phyloP scores from a whole-genome alignment of 2,113 vertebrate species.

The Corvus cornix region DNA sequence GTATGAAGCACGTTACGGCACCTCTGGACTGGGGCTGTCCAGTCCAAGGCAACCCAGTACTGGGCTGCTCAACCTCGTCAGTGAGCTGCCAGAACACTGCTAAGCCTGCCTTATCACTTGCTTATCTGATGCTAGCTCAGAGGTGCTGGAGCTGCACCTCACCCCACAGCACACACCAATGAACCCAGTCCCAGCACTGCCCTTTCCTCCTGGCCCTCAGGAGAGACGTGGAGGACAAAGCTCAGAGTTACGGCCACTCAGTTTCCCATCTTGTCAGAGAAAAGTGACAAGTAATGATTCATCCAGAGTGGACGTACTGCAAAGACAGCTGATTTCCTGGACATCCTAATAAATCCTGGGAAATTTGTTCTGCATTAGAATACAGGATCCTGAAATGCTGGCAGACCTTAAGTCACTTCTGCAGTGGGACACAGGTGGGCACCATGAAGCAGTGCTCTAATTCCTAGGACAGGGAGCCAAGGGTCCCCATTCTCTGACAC shows the following conservation, averaged over 20 bases:
- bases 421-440: background rate
- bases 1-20: fast-evolving
- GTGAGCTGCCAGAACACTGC: background rate
- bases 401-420: background rate
- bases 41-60: background rate
- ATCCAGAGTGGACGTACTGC: background rate
- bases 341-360: conserved; percentile 46
- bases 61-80: background rate
- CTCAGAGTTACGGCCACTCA: background rate
- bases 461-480: background rate
- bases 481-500: background rate
- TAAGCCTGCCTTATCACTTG: background rate
- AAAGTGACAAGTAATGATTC: conserved; percentile 23
- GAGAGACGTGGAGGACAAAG: background rate
- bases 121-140: background rate
- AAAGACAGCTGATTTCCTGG: conserved; percentile 36
- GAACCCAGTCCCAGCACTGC: background rate
- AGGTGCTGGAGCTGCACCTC: background rate
- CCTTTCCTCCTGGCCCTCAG: background rate
- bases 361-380: conserved; percentile 5
- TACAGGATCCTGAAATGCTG: background rate
- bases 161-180: background rate
- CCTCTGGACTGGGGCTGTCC: background rate
- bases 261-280: background rate
- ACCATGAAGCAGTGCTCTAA: background rate